Evolutionary conservation across 2,113 vertebrate genomes (phyloP), one percentile per base, ranked within the genome.

Genomic region (Periophthalmodon schlosseri): DNA sequence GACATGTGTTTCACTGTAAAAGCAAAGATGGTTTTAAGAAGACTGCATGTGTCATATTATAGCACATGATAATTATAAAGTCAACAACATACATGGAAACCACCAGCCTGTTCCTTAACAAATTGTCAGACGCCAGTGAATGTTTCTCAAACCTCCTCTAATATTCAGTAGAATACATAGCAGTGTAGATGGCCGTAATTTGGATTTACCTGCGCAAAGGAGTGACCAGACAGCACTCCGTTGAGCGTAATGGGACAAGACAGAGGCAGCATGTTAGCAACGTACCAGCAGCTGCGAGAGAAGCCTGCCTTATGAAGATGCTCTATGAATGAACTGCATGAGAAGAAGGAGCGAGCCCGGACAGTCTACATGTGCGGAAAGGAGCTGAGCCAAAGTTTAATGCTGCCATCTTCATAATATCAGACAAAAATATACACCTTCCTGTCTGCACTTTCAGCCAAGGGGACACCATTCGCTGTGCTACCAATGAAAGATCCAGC

Each of bases 371-470:
- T 54, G 58, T 33, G 61, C 18, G 20, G 16, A 34, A 8, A 64
- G 61, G 61, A 64, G 33, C 61, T 12, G 18, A 74, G 79, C 70
- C 83, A 52, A 83, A 61, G 49, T 86, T 88, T 87, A 92, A 82
- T 88, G 89, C 89, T 90, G 87, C 85, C 84, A n/a, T 11, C 4
- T 88, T 85, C 75, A 80, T 88, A 83, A 87, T 86, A 87, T 91
- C 91, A 91, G 88, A 86, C 88, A 79, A 23, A 23, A 24, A 58
- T 15, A 58, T 73, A 78, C 58, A 82, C 80, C 73, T 58, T 58
- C 34, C 71, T 74, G 78, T 24, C 60, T 33, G 60, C 24, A 5
- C 83, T 82, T 68, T 74, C 11, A 72, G 74, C 81, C 77, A 4
- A 34, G 46, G 86, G 79, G 74, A 81, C 75, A 78, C 69, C 56